Evolutionary conservation across 1,140 invertebrate genomes (phyloP).

Genomic region (Drosophila suzukii): DNA sequence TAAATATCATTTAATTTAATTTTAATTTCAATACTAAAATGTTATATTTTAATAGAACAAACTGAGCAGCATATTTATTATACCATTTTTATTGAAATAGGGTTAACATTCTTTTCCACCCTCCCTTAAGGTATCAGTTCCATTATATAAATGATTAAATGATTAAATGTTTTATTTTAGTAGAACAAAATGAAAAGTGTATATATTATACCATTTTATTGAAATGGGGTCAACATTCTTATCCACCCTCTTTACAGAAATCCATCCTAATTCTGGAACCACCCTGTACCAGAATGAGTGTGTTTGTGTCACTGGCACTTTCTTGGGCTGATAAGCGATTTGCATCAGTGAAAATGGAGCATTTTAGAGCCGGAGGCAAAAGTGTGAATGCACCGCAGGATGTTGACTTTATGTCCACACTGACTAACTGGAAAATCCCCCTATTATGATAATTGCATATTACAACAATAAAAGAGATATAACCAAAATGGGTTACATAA

Average conservation of each 20-base stretch:
- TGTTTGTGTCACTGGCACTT: slow-evolving; percentile 55
- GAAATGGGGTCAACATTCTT: neutral
- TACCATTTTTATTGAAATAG: neutral
- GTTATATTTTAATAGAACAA: no score
- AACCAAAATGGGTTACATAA: slow-evolving; percentile 4
- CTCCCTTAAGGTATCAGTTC: no score
- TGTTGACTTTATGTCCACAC: slow-evolving; percentile 55
- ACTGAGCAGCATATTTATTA: no score
- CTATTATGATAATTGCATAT: slow-evolving; percentile 46
- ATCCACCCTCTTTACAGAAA: neutral
- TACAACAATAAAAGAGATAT: slow-evolving; percentile 20
- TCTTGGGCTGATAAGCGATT: slow-evolving; percentile 75
- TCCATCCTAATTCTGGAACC: neutral
- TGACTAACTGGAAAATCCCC: slow-evolving; percentile 17
- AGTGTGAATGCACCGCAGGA: slow-evolving; percentile 73
- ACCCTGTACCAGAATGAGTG: slow-evolving; percentile 38
- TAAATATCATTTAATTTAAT: no score
- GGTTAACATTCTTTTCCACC: neutral
- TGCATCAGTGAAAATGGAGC: slow-evolving; percentile 77
- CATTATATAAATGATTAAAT: no score
- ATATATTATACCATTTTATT: no score
- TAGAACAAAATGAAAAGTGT: no score
- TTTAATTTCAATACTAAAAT: no score
- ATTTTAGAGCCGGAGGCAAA: slow-evolving; percentile 60
- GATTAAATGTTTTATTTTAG: no score